Conservation (phyloP, 2,888 invertebrate species). For the Diaperis boleti region DNA sequence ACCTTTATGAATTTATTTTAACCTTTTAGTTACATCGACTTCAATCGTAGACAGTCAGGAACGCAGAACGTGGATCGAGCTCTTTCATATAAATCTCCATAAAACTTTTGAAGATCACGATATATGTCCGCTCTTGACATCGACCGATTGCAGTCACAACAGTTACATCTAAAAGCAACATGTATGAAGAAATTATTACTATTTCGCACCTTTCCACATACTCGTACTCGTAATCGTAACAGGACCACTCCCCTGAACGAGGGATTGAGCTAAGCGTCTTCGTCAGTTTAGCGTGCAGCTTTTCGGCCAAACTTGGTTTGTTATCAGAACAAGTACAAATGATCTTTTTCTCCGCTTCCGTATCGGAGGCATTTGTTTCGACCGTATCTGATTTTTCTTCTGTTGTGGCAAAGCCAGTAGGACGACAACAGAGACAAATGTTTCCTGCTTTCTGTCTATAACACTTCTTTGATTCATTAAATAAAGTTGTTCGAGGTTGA, state of each 20-base stretch:
- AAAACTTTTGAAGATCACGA: slow-evolving; percentile 36
- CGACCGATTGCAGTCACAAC: slow-evolving; percentile 4
- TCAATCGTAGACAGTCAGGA: slow-evolving; percentile 19
- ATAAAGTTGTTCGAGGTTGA: slow-evolving; percentile 3
- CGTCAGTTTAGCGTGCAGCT: slow-evolving; percentile 47
- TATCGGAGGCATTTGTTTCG: slow-evolving; percentile 1
- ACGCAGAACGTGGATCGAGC: slow-evolving; percentile 7
- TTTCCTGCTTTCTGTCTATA: slow-evolving; percentile 1
- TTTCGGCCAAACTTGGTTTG: slow-evolving; percentile 45
- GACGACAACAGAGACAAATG: slow-evolving; percentile 1
- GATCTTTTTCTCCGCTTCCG: background rate
- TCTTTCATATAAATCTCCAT: slow-evolving; percentile 37
- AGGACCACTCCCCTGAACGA: slow-evolving; percentile 18
- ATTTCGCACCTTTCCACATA: background rate
- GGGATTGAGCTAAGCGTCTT: slow-evolving; percentile 30
- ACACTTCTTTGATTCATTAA: slow-evolving; percentile 12
- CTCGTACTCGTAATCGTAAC: slow-evolving; percentile 30
- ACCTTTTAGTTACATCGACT: slow-evolving; percentile 6
- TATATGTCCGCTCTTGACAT: slow-evolving; percentile 29
- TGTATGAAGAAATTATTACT: no score
- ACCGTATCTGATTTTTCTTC: slow-evolving; percentile 8
- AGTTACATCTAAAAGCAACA: slow-evolving; percentile 22
- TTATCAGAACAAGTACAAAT: slow-evolving; percentile 25
- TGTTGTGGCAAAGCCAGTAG: background rate
- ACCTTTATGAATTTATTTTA: no score